phyloP scores from a whole-genome alignment of 2,797 vertebrate genomes.

The Phrynocephalus guinanensis region DNA sequence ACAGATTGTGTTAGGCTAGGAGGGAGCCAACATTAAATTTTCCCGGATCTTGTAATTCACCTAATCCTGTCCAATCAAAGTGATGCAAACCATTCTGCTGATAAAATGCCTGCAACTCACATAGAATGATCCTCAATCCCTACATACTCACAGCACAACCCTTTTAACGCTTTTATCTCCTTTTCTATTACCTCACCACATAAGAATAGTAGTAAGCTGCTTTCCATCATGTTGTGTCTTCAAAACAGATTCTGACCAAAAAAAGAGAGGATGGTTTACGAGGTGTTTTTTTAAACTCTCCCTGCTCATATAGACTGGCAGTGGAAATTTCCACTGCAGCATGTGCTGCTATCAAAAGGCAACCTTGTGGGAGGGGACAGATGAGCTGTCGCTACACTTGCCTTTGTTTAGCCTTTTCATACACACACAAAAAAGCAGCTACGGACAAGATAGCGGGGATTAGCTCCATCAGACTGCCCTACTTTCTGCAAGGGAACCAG shows the following conservation, averaged over 20 bases:
- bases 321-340: slow-evolving; percentile 83
- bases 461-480: slow-evolving; percentile 23
- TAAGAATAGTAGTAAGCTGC: neutral
- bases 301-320: slow-evolving; percentile 61
- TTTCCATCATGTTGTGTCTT: slow-evolving; percentile 30
- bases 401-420: slow-evolving; percentile 59
- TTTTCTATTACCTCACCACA: slow-evolving; percentile 27
- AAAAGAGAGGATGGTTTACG: slow-evolving; percentile 49
- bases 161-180: neutral
- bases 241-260: slow-evolving; percentile 25
- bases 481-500: neutral
- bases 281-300: slow-evolving; percentile 54
- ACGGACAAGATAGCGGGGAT: slow-evolving; percentile 28
- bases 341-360: slow-evolving; percentile 69
- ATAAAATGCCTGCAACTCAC: neutral
- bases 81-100: neutral
- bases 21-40: neutral
- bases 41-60: neutral
- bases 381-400: slow-evolving; percentile 60
- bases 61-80: neutral
- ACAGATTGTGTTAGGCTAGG: neutral
- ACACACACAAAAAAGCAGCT: slow-evolving; percentile 45
- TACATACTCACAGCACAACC: rapidly evolving
- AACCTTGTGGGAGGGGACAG: slow-evolving; percentile 46
- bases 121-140: too few relatives aligned